Evolutionary conservation across 2,888 invertebrate species (phyloP), one percentile per base, ranked within the genome.

Genomic region (Ennomos fuscantarius): DNA sequence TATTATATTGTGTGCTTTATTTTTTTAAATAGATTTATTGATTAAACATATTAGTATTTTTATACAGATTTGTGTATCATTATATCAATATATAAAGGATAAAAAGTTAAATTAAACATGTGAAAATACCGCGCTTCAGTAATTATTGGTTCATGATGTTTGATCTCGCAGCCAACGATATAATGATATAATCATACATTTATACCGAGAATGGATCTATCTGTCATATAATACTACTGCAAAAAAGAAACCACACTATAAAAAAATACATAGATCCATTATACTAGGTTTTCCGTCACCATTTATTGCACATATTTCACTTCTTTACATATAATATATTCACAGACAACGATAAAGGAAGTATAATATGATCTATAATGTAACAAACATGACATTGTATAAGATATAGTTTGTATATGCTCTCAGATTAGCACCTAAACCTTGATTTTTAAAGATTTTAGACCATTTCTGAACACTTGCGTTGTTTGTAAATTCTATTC

Each of bases 401-500:
- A 62, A 55, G 57, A 55, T 68, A 73, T 70, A 72, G 52, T 65
- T 72, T 74, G 68, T 77, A 76, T 74, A 78, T 76, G 72, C 76
- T 78, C 72, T 69, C 72, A 68, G 70, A 60, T 70, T 89, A 89
- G 89, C 89, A 90, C 90, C 89, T 79, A 82, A 81, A 81, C 76
- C 74, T 82, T 81, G 79, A 69, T 76, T 76, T 74, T 32, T 37
- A 76, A 70, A 74, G 65, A 66, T 70, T 89, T 89, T 88, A 89
- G 88, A 89, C 80, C 87, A 86, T 68, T 81, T 77, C 76, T 89
- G 89, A 89, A 89, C 88, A 89, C 90, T 81, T 86, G 74, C 78
- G 86, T 87, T 83, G 74, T 73, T 65, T 68, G 40, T 66, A 72
- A 74, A 68, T 73, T 66, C 69, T 61, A 58, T 65, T 65, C 46